phyloP scores from a whole-genome alignment of 2,797 vertebrate species.

The Dicrostonyx torquatus region DNA sequence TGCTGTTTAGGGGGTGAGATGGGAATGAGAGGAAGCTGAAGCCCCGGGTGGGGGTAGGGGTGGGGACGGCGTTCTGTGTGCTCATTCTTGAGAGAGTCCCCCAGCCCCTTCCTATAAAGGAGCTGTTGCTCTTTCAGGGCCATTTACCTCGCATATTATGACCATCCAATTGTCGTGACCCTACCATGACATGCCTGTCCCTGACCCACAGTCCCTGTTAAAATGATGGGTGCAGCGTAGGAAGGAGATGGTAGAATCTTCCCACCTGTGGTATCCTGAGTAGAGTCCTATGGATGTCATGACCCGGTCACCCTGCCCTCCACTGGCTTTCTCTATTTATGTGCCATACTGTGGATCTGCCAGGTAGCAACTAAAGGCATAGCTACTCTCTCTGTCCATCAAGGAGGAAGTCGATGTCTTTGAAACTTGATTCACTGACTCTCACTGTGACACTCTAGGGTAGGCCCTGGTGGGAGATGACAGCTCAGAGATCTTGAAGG shows the following conservation, averaged over 20 bases:
- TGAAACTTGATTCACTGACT: background rate
- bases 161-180: rapidly evolving
- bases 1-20: slow-evolving; percentile 82
- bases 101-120: background rate
- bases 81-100: background rate
- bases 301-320: rapidly evolving
- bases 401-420: background rate
- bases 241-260: background rate
- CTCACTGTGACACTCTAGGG: background rate
- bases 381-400: background rate
- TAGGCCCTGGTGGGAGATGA: background rate
- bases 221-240: background rate
- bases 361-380: too few species aligned
- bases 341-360: rapidly evolving
- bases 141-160: background rate
- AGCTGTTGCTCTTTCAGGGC: background rate
- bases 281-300: rapidly evolving
- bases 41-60: slow-evolving; percentile 73
- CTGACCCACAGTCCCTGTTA: background rate
- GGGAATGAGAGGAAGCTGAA: slow-evolving; percentile 82
- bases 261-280: background rate
- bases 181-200: background rate
- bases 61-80: background rate
- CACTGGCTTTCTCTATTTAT: background rate
- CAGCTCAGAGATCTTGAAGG: background rate